A percentile compares a stretch with the other conserved stretches of the same genome.
These are phyloP conservation scores for Microhierax caerulescens DNA, from an alignment of 2,797 vertebrate species.

Conservation along the genomic window DNA sequence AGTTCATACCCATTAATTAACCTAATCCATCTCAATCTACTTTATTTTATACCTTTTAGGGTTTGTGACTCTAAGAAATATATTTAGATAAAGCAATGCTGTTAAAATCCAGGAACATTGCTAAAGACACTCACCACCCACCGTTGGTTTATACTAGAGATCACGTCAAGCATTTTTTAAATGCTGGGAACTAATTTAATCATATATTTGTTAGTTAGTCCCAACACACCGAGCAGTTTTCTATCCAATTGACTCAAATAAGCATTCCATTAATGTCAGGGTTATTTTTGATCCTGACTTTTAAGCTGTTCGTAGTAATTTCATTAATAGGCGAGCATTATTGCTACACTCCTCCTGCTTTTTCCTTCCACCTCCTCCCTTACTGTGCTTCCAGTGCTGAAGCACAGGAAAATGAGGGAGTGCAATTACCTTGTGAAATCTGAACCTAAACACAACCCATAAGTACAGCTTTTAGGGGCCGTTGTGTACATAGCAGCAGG, in stretches of 20 bases:
- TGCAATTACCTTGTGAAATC: constrained; percentile 28
- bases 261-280: constrained; percentile 23
- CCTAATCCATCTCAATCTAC: constrained; percentile 78
- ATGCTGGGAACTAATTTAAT: constrained; percentile 30
- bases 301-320: constrained; percentile 10
- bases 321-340: constrained; percentile 26
- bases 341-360: background rate
- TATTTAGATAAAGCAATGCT: constrained; percentile 66
- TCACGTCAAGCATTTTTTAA: constrained; percentile 36
- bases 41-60: constrained; percentile 75
- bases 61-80: constrained; percentile 67
- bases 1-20: constrained; percentile 79
- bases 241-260: constrained; percentile 4
- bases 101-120: constrained; percentile 49
- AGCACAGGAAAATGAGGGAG: constrained; percentile 42
- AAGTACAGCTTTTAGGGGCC: constrained; percentile 1
- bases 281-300: constrained; percentile 32
- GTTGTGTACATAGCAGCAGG: background rate
- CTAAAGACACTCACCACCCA: constrained; percentile 34
- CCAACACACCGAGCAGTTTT: background rate
- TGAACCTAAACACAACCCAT: constrained; percentile 41
- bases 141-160: constrained; percentile 6
- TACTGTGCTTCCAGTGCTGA: constrained; percentile 17
- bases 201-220: constrained; percentile 23
- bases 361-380: background rate